These are phyloP conservation scores for Autographa pulchrina DNA, from an alignment of 2,888 invertebrate genomes.

Conservation along the genomic window DNA sequence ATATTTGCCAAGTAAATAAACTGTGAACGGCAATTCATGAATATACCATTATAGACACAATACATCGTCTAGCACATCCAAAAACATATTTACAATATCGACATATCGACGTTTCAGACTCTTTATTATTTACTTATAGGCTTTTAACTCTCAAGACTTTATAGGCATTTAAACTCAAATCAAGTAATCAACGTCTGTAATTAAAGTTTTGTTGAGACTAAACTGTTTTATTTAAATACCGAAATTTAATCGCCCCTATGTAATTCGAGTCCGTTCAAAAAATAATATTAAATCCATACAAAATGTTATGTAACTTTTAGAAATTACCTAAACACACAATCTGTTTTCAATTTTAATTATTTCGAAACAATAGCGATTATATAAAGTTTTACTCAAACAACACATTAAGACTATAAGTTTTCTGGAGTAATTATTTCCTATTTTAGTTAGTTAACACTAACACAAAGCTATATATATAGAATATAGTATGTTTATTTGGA, in stretches of 20 bases:
- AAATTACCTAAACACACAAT: too few relatives aligned
- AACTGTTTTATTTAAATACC: not conserved
- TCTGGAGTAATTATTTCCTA: too few relatives aligned
- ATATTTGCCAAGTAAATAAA: not conserved
- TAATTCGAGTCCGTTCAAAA: not conserved
- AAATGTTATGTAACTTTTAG: too few relatives aligned
- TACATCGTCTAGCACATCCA: slow-evolving; percentile 2
- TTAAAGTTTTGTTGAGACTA: not conserved
- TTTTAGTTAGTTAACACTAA: too few relatives aligned
- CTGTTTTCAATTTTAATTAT: too few relatives aligned
- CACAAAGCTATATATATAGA: too few relatives aligned
- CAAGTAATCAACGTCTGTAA: not conserved
- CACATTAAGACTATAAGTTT: too few relatives aligned
- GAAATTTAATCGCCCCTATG: not conserved
- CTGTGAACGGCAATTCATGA: not conserved
- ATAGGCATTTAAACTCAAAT: slow-evolving; percentile 18
- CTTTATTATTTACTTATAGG: not conserved
- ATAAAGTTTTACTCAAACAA: too few relatives aligned
- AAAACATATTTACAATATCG: slow-evolving; percentile 38
- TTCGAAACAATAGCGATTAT: too few relatives aligned
- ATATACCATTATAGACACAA: slow-evolving; percentile 9
- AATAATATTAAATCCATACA: not conserved
- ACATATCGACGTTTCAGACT: slow-evolving; percentile 38
- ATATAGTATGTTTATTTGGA: too few relatives aligned
- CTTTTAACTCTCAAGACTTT: slow-evolving; percentile 12